Evolutionary conservation across 2,888 invertebrate genomes (phyloP), one percentile per base, ranked within the genome.

Genomic region (Caenorhabditis japonica): DNA sequence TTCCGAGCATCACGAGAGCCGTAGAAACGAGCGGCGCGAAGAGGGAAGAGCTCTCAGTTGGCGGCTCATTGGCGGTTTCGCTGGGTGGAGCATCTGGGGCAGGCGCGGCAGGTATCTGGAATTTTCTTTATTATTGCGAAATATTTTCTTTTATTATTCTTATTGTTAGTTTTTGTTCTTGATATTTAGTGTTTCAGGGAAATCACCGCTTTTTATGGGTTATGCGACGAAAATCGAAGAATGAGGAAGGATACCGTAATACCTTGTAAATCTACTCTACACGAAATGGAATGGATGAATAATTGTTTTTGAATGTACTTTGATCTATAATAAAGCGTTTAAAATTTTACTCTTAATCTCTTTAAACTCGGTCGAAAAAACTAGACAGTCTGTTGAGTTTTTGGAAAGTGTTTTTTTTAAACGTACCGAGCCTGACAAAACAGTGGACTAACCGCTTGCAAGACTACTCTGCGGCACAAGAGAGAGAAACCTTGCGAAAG

Each of bases 11-110:
- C 23, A 60, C 1, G 17, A 38, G 38, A n/a, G 33, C 46, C 13
- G 53, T 12, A 19, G 69, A 39, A 38, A 60, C 33, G 15, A 69
- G 39, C n/a, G 53, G 33, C 15, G 21, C 25, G 17, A 55, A 12
- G 19, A 46, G 34, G 34, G 39, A 8, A 17, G 69, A 49, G 21
- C 39, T 25, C 15, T 68, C 58, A 33, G 69, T 59, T 5, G 69
- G 53, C 8, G 69, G 39, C 36, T 60, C 68, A 39, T 59, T 44
- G 23, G 68, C 17, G 36, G 68, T 58, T 27, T 38, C 38, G 23
- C 34, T 13, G 10, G 53, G 17, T 41, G 68, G 43, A 27, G 33
- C 17, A 27, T 21, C 23, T 23, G 47, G 17, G 17, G 51, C 15
- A 13, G 51, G 17, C 5, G 52, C 21, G n/a, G 52, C 13, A 10